These are phyloP conservation scores for Cosmorhoe ocellata DNA, from an alignment of 2,888 invertebrate genomes.

Conservation along the genomic window DNA sequence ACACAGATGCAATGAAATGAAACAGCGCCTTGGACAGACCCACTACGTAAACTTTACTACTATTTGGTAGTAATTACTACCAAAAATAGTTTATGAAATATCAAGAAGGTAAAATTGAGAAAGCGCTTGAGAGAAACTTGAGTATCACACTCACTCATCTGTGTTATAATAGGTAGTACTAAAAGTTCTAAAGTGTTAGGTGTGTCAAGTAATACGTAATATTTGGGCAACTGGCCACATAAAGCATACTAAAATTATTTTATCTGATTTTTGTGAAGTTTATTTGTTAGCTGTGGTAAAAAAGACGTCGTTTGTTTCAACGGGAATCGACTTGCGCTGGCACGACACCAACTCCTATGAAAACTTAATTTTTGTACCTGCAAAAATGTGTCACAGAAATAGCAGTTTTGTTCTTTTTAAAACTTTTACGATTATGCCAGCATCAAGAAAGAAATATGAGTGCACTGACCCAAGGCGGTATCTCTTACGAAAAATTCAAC, in stretches of 20 bases:
- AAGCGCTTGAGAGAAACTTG: too few species aligned
- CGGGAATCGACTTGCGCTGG: constrained; percentile 19
- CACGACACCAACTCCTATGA: constrained; percentile 21
- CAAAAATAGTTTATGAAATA: too few species aligned
- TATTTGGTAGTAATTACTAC: too few species aligned
- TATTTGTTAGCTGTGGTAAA: constrained; percentile 2
- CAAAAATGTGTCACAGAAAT: constrained; percentile 7
- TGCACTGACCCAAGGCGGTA: constrained; percentile 19
- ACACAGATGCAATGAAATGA: too few species aligned
- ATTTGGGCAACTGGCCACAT: constrained; percentile 8
- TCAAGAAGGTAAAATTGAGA: too few species aligned
- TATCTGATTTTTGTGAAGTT: constrained; percentile 9
- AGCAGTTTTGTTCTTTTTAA: constrained; percentile 7
- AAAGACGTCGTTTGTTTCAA: constrained; percentile 6
- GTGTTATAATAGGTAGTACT: too few species aligned
- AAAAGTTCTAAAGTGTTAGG: too few species aligned
- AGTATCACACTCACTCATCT: too few species aligned
- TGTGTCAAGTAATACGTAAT: constrained; percentile 6
- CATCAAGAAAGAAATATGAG: constrained; percentile 12
- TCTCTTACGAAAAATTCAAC: constrained; percentile 24
- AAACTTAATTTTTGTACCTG: constrained; percentile 24
- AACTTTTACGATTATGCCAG: constrained; percentile 14
- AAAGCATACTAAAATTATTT: constrained; percentile 12
- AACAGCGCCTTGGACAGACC: too few species aligned
- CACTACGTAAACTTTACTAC: too few species aligned